Conservation (phyloP, 2,113 vertebrate genomes). For the Vulpes lagopus region DNA sequence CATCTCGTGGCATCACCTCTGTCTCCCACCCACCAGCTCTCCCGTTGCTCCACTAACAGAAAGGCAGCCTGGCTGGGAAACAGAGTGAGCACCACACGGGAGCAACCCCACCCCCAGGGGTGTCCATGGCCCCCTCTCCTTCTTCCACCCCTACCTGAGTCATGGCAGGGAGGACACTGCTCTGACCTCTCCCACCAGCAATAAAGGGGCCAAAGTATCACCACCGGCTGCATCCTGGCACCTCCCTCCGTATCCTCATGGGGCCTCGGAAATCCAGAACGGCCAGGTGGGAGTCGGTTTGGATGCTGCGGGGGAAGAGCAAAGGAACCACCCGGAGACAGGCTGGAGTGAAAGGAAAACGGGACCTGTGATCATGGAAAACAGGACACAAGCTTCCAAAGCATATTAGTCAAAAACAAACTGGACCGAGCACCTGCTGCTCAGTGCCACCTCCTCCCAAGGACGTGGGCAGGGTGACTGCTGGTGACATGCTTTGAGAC, state of each 20-base stretch:
- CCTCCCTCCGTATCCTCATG: background rate
- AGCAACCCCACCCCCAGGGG: fast-evolving
- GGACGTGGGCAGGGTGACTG: constrained; percentile 60
- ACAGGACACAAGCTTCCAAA: background rate
- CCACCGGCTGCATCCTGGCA: background rate
- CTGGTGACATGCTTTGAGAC: constrained; percentile 66
- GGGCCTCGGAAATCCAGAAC: fast-evolving
- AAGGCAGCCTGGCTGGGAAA: background rate
- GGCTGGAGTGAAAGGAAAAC: background rate
- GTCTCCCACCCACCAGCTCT: background rate
- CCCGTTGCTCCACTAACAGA: background rate
- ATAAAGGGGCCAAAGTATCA: background rate
- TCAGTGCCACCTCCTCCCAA: constrained; percentile 1
- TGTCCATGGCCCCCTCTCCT: background rate
- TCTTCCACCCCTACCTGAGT: background rate
- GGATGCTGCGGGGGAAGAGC: background rate
- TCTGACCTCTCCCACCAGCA: background rate
- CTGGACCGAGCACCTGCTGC: background rate
- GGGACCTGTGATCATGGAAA: background rate
- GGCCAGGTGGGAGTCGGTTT: fast-evolving
- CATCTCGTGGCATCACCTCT: background rate
- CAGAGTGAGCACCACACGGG: background rate
- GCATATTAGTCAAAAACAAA: background rate
- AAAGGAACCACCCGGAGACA: background rate
- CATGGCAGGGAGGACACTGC: fast-evolving